Evolutionary conservation across 2,888 invertebrate species (phyloP), one percentile per base, ranked within the genome.

Genomic region (Stenodera caucasica): DNA sequence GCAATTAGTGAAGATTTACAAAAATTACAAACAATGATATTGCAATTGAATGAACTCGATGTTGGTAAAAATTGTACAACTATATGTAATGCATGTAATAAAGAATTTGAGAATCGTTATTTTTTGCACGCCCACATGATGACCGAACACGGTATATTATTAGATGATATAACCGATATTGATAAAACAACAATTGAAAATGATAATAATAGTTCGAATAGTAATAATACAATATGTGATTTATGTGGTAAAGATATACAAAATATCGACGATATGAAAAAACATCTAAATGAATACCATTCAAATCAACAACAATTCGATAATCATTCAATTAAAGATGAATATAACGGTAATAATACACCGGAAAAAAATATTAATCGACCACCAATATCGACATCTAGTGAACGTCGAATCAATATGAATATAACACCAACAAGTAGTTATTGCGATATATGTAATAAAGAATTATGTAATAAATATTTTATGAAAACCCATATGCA

Each of bases 401-500:
- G 81, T 12, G 85, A 85, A 61, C 83, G 87, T 49, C 82, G 86
- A 35, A 81, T 86, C 45, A 86, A 88, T 0, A 83, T 85, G 72
- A 86, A 85, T 35, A 77, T 86, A 61, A 87, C 88, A 0, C 88
- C 89, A 0, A 89, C 92, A 1, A 92, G 91, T 64, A 94, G 94
- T 75, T 96, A 95, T 80, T 98, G 98, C 79, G 96, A 96, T 79
- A 96, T 98, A 67, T 98, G 98, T 82, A 97, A 98, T 83, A 98
- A 98, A 81, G 97, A 98, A 82, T 83, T 99, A 71, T 99, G 98
- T 84, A 99, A 99, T 84, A 99, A 99, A 81, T 99, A 99, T 80
- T 99, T 99, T 81, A 94, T 99, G 91, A 96, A 98, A 80, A 98
- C 98, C 1, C 99, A 99, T 83, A 98, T 98, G 95, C 91, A 96